These are phyloP conservation scores for Rhodinocichla rosea DNA, from an alignment of 2,113 vertebrate species.

Conservation along the genomic window DNA sequence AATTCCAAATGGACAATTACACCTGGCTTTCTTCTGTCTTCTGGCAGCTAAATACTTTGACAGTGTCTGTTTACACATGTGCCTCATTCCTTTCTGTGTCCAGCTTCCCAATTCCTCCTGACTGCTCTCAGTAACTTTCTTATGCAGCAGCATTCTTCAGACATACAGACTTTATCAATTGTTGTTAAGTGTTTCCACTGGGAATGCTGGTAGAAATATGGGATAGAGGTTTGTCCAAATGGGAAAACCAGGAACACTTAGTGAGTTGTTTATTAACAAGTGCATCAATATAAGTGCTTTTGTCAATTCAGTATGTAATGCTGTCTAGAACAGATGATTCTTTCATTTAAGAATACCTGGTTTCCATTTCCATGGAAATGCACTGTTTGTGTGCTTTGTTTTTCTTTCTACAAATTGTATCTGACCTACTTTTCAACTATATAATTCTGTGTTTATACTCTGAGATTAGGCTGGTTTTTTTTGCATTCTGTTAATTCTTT, in stretches of 20 bases:
- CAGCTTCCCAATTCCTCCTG: background rate
- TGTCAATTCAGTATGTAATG: background rate
- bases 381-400: accelerated
- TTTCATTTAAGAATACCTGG: background rate
- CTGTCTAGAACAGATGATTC: background rate
- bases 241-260: background rate
- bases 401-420: background rate
- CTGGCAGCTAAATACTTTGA: background rate
- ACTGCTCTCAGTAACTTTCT: background rate
- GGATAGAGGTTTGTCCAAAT: background rate
- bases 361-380: too few relatives aligned
- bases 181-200: background rate
- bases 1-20: background rate
- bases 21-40: background rate
- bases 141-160: background rate
- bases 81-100: background rate
- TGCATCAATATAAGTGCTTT: background rate
- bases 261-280: background rate
- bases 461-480: background rate
- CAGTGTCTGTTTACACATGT: background rate
- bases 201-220: background rate
- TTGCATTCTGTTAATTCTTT: background rate
- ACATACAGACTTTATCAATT: background rate
- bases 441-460: background rate
- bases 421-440: background rate